These are phyloP conservation scores for Brachyhypopomus occidentalis DNA, from an alignment of 2,113 vertebrate genomes.

Conservation along the genomic window DNA sequence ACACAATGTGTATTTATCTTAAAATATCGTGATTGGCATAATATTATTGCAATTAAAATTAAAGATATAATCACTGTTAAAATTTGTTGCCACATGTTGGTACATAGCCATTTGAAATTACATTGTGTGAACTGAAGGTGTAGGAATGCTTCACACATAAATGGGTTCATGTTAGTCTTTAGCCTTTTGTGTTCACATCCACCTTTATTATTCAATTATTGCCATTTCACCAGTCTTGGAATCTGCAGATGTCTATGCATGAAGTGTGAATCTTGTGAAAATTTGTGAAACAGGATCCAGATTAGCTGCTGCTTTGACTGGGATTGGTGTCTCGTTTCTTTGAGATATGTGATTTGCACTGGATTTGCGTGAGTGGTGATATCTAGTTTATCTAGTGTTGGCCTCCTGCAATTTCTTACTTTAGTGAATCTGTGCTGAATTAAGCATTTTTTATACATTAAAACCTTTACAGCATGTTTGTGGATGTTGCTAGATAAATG, in stretches of 20 bases:
- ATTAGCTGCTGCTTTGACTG: not conserved
- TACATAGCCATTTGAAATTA: not conserved
- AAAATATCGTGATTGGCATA: not conserved
- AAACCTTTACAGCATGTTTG: not conserved
- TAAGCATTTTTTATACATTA: not conserved
- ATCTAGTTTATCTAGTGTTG: not conserved
- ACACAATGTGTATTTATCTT: not conserved
- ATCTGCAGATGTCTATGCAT: not conserved
- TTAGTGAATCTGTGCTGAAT: not conserved
- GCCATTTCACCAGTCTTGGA: not conserved
- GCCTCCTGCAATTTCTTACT: not conserved
- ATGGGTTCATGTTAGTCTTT: not conserved
- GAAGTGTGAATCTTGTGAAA: not conserved
- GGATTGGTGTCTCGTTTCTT: not conserved
- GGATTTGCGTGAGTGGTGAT: not conserved
- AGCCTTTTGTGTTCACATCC: not conserved
- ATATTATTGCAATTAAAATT: not conserved
- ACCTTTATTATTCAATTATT: not conserved
- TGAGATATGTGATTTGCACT: not conserved
- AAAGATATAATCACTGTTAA: too few relatives aligned
- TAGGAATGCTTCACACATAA: not conserved
- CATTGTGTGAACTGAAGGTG: not conserved
- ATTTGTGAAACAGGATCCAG: not conserved
- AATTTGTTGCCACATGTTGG: not conserved
- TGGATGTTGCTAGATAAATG: not conserved